phyloP scores from a whole-genome alignment of 2,113 vertebrate species.

The Mixornis gularis region DNA sequence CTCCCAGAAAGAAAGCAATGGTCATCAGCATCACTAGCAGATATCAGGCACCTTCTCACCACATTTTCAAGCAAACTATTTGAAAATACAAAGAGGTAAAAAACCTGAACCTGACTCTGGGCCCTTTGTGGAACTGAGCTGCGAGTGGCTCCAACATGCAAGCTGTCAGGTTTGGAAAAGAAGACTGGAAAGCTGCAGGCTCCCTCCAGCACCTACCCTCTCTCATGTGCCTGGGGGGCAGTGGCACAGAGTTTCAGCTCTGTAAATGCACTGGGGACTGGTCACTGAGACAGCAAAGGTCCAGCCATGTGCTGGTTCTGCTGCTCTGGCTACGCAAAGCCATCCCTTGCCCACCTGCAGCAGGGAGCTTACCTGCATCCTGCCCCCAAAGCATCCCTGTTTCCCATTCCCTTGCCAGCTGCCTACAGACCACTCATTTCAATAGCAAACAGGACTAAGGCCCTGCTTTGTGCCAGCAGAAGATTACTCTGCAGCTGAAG shows the following conservation, averaged over 20 bases:
- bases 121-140: neutral
- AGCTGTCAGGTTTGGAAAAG: neutral
- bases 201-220: neutral
- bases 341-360: neutral
- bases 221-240: neutral
- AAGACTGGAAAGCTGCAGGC: neutral
- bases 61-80: neutral
- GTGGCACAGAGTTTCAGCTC: neutral
- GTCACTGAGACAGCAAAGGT: neutral
- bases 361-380: neutral
- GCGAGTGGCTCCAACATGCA: fast-evolving
- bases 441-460: neutral
- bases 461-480: neutral
- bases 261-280: neutral
- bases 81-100: neutral
- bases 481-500: neutral
- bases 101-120: neutral
- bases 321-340: neutral
- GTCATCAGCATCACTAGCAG: neutral
- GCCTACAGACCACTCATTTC: neutral
- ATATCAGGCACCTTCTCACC: neutral
- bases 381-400: neutral
- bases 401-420: neutral
- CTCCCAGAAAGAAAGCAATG: neutral
- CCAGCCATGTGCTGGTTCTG: neutral